These are phyloP conservation scores for Drosophila neocordata DNA, from an alignment of 1,140 invertebrate species.

Conservation along the genomic window DNA sequence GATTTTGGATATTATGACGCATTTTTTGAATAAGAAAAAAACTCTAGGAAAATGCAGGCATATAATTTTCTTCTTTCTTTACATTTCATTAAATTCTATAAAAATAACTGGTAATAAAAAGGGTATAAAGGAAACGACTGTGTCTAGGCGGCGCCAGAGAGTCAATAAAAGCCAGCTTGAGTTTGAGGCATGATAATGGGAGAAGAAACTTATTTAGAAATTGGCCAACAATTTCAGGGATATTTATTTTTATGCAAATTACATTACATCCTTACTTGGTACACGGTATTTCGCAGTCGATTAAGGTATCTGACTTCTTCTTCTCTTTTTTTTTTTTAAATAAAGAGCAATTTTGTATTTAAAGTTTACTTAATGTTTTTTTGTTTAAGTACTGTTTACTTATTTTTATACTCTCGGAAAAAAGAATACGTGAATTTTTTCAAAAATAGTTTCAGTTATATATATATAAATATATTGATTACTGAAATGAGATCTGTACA, in stretches of 20 bases:
- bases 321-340: background rate
- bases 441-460: background rate
- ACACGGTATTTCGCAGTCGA: background rate
- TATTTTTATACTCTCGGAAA: background rate
- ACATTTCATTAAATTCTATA: background rate
- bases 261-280: background rate
- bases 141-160: background rate
- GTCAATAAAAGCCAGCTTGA: background rate
- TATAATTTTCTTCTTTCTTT: background rate
- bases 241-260: too few species aligned
- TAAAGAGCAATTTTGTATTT: background rate
- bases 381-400: conserved; percentile 22
- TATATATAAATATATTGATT: background rate
- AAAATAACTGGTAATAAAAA: background rate
- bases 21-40: too few species aligned
- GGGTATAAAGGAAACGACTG: background rate
- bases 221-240: background rate
- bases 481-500: background rate
- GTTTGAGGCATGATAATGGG: background rate
- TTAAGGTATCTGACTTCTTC: background rate
- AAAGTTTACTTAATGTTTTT: background rate
- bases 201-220: background rate
- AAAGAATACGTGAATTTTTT: background rate
- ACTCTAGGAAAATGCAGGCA: too few species aligned
- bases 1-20: too few species aligned